Conservation (phyloP, 2,797 vertebrate species). For the Xerus rutilus region DNA sequence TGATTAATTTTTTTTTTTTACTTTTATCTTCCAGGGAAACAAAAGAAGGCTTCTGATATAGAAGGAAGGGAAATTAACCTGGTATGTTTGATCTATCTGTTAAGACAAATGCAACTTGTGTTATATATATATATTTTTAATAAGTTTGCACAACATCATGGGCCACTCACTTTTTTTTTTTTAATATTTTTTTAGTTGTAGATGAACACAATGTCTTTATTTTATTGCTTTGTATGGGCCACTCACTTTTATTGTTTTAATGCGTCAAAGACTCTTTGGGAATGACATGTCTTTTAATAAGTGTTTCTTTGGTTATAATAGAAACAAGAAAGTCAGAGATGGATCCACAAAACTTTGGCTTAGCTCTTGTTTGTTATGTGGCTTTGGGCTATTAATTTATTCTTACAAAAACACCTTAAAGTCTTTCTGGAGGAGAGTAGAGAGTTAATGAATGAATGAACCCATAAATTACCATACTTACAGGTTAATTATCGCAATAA, state of each 20-base stretch:
- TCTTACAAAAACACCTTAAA: background rate
- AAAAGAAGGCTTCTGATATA: conserved; percentile 61
- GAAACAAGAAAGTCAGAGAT: background rate
- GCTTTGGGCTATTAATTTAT: background rate
- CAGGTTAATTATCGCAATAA: background rate
- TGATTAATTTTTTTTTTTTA: conserved; percentile 38
- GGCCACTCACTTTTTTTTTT: background rate
- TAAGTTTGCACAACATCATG: background rate
- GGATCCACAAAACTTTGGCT: background rate
- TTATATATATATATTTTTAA: background rate
- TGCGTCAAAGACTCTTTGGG: background rate
- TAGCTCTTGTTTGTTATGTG: background rate
- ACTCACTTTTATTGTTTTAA: background rate
- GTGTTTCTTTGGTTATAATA: background rate
- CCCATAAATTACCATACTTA: background rate
- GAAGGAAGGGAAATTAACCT: conserved; percentile 39
- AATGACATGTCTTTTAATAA: conserved; percentile 1
- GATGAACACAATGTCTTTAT: too few species aligned
- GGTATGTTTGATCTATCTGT: conserved; percentile 60
- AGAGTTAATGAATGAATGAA: conserved; percentile 24
- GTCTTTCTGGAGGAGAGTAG: background rate
- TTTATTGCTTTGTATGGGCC: too few species aligned
- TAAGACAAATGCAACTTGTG: background rate
- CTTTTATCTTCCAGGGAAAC: conserved; percentile 66
- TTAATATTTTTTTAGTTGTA: too few species aligned